These are phyloP conservation scores for Baronia brevicornis DNA, from an alignment of 2,888 invertebrate species.

Conservation along the genomic window DNA sequence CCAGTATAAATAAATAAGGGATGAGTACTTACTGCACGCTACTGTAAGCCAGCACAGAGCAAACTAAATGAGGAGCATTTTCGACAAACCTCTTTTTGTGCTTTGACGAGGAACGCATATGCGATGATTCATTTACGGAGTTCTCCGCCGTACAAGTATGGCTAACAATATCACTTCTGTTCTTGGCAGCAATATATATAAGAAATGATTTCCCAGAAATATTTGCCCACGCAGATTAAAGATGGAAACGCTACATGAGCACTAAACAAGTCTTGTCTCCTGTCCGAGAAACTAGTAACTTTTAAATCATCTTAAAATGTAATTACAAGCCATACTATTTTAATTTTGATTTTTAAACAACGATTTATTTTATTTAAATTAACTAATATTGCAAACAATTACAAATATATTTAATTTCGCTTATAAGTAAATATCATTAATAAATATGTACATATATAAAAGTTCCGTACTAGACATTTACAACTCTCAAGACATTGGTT, in stretches of 20 bases:
- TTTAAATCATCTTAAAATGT: constrained; percentile 43
- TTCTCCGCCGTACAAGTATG: constrained; percentile 65
- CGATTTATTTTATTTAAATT: no score
- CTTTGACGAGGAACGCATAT: constrained; percentile 67
- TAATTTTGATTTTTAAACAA: no score
- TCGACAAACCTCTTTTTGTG: constrained; percentile 72
- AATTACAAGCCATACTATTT: no score
- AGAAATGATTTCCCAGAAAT: constrained; percentile 73
- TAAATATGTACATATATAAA: no score
- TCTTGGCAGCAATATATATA: constrained; percentile 68
- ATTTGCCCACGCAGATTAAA: constrained; percentile 72
- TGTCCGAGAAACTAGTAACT: constrained; percentile 54
- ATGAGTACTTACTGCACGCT: constrained; percentile 56
- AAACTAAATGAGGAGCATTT: constrained; percentile 64
- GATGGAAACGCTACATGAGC: constrained; percentile 69
- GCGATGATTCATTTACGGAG: constrained; percentile 73
- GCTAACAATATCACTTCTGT: constrained; percentile 71
- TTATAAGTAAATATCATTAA: no score
- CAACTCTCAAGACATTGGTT: no score
- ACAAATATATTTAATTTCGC: no score
- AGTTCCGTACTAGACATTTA: no score
- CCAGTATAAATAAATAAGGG: constrained; percentile 74
- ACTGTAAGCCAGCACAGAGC: constrained; percentile 38
- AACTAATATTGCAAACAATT: no score
- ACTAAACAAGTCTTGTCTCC: constrained; percentile 69